A percentile compares a stretch with the other conserved stretches of the same genome.
Evolutionary conservation across 2,797 vertebrate genomes (phyloP).

Genomic region (Cyclura pinguis): DNA sequence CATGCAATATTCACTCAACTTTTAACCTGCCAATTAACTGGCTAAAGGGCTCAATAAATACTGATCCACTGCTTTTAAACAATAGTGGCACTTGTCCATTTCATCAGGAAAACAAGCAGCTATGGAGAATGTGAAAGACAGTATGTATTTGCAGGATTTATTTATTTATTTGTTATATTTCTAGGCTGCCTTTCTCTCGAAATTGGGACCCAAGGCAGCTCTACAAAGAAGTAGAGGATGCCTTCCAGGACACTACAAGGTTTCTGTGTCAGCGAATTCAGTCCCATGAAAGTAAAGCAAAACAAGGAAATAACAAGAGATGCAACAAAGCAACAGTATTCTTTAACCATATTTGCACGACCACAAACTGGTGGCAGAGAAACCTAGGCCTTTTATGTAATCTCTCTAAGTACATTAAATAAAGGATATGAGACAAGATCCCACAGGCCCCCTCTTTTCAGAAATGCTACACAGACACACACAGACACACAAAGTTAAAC

Average conservation of each 20-base stretch:
- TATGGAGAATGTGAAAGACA: constrained; percentile 18
- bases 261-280: constrained; percentile 21
- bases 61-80: not conserved
- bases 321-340: constrained; percentile 38
- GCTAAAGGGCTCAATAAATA: not conserved
- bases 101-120: constrained; percentile 6
- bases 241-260: not conserved
- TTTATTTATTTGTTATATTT: too few species aligned
- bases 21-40: not conserved
- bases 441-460: constrained; percentile 41
- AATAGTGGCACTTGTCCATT: not conserved
- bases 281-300: constrained; percentile 24
- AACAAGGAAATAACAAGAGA: constrained; percentile 4
- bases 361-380: not conserved
- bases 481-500: constrained; percentile 54
- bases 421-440: not conserved
- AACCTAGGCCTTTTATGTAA: not conserved
- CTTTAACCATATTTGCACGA: constrained; percentile 12
- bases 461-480: constrained; percentile 23
- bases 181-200: too few species aligned
- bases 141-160: constrained; percentile 25
- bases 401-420: constrained; percentile 24
- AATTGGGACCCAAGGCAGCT: too few species aligned
- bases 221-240: not conserved
- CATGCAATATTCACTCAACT: not conserved